These are phyloP conservation scores for Julus scanicus DNA, from an alignment of 2,888 invertebrate species.

Conservation along the genomic window DNA sequence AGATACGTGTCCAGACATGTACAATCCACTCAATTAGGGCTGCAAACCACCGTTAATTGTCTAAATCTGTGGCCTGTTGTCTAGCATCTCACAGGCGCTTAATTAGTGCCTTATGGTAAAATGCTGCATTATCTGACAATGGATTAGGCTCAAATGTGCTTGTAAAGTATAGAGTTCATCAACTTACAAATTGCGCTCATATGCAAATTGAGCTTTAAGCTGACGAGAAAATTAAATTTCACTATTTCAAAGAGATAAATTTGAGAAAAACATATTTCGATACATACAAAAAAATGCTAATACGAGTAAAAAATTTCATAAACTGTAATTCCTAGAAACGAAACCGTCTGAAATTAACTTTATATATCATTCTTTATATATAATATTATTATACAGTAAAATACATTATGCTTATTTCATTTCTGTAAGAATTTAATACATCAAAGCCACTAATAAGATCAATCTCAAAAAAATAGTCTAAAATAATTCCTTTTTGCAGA, in stretches of 20 bases:
- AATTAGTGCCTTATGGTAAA: not conserved
- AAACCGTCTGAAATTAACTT: too few species aligned
- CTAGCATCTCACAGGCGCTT: not conserved
- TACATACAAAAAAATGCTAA: too few species aligned
- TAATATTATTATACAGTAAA: too few species aligned
- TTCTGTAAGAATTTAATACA: too few species aligned
- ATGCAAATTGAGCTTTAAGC: not conserved
- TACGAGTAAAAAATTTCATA: too few species aligned
- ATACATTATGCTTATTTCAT: too few species aligned
- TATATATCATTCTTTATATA: too few species aligned
- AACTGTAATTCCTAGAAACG: too few species aligned
- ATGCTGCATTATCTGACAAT: not conserved
- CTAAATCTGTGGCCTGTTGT: slow-evolving; percentile 13
- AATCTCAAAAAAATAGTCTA: too few species aligned
- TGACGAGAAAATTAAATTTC: not conserved
- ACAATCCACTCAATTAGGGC: not conserved
- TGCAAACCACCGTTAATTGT: not conserved
- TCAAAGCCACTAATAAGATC: too few species aligned
- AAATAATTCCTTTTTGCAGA: too few species aligned
- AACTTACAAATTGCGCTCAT: not conserved
- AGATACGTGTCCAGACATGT: not conserved
- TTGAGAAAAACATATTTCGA: too few species aligned
- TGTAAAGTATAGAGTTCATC: not conserved
- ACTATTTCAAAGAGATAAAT: not conserved
- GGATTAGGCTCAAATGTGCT: not conserved